phyloP scores from a whole-genome alignment of 2,888 invertebrate genomes.

The Scaptomyza reducta region DNA sequence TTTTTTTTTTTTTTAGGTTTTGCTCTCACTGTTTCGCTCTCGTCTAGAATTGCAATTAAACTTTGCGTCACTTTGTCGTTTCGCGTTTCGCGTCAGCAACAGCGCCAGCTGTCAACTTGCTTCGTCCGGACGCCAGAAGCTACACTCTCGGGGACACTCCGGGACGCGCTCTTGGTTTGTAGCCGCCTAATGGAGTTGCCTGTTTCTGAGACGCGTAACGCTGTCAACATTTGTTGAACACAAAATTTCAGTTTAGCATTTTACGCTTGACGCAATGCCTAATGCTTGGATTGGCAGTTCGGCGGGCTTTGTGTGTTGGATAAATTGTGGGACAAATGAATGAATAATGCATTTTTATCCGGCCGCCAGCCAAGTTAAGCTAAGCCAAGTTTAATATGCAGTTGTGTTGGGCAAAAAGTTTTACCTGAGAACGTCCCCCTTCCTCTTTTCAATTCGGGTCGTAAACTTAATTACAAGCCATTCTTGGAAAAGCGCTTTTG shows the following conservation, averaged over 20 bases:
- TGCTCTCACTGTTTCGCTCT: constrained; percentile 20
- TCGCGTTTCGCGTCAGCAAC: constrained; percentile 34
- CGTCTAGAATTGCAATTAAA: constrained; percentile 74
- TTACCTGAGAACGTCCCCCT: constrained; percentile 12
- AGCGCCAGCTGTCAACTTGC: constrained; percentile 64
- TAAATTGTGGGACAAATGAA: constrained; percentile 55
- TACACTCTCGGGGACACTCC: not conserved
- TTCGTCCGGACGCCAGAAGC: constrained; percentile 5
- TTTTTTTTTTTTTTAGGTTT: constrained; percentile 15
- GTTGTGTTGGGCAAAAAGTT: constrained; percentile 37
- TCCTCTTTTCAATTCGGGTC: constrained; percentile 8
- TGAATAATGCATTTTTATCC: constrained; percentile 75
- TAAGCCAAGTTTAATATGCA: constrained; percentile 48
- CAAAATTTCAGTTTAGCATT: constrained; percentile 76
- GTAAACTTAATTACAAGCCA: constrained; percentile 61
- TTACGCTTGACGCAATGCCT: constrained; percentile 71
- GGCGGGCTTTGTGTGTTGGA: not conserved
- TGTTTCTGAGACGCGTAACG: constrained; percentile 42
- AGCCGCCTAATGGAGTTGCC: constrained; percentile 62
- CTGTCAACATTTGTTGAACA: constrained; percentile 78
- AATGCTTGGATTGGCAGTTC: constrained; percentile 55
- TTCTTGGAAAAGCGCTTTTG: constrained; percentile 20
- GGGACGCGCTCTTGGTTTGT: not conserved
- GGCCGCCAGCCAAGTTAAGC: constrained; percentile 37
- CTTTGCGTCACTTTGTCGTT: constrained; percentile 70